Percentiles rank a stretch among this genome's conserved stretches.
phyloP scores from a whole-genome alignment of 2,797 vertebrate genomes.

The Pangasius sanitwongsei region DNA sequence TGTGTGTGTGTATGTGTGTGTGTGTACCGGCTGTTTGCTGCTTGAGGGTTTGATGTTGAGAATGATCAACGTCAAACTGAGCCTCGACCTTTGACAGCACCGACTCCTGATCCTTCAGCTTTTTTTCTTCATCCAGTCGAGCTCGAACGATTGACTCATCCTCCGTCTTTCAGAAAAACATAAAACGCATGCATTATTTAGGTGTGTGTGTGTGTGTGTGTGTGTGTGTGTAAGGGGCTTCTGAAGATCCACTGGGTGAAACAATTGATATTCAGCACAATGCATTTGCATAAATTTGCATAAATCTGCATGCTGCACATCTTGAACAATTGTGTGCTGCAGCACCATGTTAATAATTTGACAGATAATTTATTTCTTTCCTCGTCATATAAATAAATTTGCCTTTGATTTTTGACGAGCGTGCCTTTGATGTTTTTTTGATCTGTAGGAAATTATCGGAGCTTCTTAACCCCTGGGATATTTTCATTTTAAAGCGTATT shows the following conservation, averaged over 20 bases:
- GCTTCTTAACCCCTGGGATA: neutral
- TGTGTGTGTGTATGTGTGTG: neutral
- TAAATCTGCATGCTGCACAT: neutral
- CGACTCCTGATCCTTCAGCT: constrained; percentile 58
- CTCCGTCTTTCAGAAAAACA: constrained; percentile 50
- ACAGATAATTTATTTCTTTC: neutral
- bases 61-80: constrained; percentile 48
- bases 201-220: neutral
- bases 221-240: neutral
- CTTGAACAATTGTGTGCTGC: neutral
- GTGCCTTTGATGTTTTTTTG: neutral
- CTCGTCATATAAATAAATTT: too few relatives aligned
- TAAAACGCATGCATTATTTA: constrained; percentile 17
- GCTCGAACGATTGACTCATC: constrained; percentile 35
- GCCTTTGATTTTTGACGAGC: neutral
- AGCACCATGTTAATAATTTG: neutral
- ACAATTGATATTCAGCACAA: neutral
- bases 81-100: constrained; percentile 59
- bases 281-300: neutral
- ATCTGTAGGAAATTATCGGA: neutral
- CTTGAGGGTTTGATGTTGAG: constrained; percentile 45
- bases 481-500: neutral
- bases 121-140: constrained; percentile 57
- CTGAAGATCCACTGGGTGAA: neutral
- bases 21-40: constrained; percentile 14